These are phyloP conservation scores for Neomorphus geoffroyi DNA, from an alignment of 2,797 vertebrate species.

Conservation along the genomic window DNA sequence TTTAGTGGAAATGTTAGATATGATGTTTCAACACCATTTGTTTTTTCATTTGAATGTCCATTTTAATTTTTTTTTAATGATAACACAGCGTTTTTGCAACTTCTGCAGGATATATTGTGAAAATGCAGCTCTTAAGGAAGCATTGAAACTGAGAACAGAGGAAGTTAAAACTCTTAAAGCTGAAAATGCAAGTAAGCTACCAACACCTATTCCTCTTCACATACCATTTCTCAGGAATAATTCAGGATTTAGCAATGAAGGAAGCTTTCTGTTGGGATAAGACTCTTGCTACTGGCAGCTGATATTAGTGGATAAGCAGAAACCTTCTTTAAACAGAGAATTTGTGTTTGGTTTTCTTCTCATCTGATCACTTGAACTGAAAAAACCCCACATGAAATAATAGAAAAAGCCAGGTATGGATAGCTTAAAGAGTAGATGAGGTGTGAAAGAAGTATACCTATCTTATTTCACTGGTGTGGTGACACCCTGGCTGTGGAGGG, in stretches of 20 bases:
- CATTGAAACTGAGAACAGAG: slow-evolving; percentile 77
- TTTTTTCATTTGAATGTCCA: not conserved
- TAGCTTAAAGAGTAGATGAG: not conserved
- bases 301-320: not conserved
- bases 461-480: not conserved
- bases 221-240: not conserved
- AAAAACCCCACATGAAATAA: not conserved
- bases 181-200: slow-evolving; percentile 84
- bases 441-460: not conserved
- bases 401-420: not conserved
- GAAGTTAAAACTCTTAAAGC: slow-evolving; percentile 82
- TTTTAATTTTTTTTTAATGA: not conserved
- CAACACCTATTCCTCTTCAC: not conserved
- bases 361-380: not conserved
- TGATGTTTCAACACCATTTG: not conserved
- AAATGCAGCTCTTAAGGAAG: slow-evolving; percentile 82
- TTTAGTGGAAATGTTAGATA: not conserved
- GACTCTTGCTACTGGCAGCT: not conserved
- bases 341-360: not conserved
- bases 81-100: not conserved
- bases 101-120: slow-evolving; percentile 83
- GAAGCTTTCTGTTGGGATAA: not conserved
- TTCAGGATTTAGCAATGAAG: not conserved
- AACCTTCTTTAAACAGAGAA: not conserved
- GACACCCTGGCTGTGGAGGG: not conserved